phyloP scores from a whole-genome alignment of 1,140 invertebrate genomes.

The Pollicipes pollicipes region DNA sequence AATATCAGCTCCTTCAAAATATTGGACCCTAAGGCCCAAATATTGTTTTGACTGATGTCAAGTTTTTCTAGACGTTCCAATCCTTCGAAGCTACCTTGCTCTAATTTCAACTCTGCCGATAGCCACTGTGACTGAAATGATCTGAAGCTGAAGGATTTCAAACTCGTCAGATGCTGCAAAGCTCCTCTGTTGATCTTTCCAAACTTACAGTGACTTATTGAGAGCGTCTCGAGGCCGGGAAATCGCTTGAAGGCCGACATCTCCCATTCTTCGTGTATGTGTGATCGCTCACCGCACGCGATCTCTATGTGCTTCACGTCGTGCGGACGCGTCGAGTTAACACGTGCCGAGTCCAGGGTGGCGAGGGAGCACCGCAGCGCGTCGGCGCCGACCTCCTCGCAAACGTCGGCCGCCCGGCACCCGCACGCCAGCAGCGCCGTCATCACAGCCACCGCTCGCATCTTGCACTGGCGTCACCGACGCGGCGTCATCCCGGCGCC shows the following conservation, averaged over 20 bases:
- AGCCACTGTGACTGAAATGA: background rate
- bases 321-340: background rate
- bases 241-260: background rate
- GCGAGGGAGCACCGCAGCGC: background rate
- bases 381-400: background rate
- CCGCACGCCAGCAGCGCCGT: background rate
- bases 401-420: background rate
- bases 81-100: conserved; percentile 53
- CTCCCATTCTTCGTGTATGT: background rate
- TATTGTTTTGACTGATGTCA: conserved; percentile 43
- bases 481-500: too few relatives aligned
- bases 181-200: background rate
- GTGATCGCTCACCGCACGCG: background rate
- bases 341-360: background rate
- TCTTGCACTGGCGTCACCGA: background rate
- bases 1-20: conserved; percentile 37
- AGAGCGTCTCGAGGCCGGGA: background rate
- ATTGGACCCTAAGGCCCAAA: conserved; percentile 42
- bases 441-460: background rate
- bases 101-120: conserved; percentile 31
- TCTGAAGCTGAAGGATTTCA: background rate
- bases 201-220: background rate
- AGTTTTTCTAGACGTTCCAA: conserved; percentile 40
- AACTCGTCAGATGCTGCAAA: background rate
- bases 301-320: background rate